Conservation (phyloP, 2,888 invertebrate genomes). For the Cantharis rufa region DNA sequence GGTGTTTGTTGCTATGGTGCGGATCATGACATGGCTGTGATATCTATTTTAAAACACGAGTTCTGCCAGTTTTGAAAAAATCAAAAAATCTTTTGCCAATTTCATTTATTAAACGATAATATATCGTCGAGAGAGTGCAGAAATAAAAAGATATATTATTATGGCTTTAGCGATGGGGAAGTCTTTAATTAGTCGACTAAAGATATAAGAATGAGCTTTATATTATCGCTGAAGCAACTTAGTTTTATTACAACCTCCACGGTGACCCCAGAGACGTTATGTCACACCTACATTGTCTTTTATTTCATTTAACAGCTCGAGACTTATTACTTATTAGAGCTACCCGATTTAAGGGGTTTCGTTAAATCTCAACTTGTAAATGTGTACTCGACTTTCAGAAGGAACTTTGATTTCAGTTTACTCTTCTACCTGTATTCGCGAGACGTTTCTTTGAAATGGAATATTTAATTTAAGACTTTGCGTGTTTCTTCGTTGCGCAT, state of each 20-base stretch:
- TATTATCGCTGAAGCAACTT: constrained; percentile 37
- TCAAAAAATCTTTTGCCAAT: not conserved
- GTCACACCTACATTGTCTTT: constrained; percentile 42
- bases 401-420: constrained; percentile 41
- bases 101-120: not conserved
- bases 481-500: not conserved
- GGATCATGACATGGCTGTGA: constrained; percentile 1
- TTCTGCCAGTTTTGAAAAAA: too few species aligned
- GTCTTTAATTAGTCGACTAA: constrained; percentile 16
- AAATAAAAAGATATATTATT: not conserved
- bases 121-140: too few species aligned
- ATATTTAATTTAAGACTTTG: constrained; percentile 17
- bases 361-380: constrained; percentile 31
- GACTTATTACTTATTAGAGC: constrained; percentile 38
- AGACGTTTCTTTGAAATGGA: constrained; percentile 8
- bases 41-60: not conserved
- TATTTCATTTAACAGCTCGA: constrained; percentile 41
- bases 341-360: constrained; percentile 38
- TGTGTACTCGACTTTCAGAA: constrained; percentile 32
- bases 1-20: constrained; percentile 26
- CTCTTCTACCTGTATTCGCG: constrained; percentile 27
- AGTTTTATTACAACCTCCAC: constrained; percentile 39
- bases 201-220: constrained; percentile 24
- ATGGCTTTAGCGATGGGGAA: not conserved
- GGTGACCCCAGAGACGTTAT: constrained; percentile 35